Evolutionary conservation across 2,888 invertebrate genomes (phyloP), one percentile per base, ranked within the genome.

Genomic region (Pasiphila rectangulata): DNA sequence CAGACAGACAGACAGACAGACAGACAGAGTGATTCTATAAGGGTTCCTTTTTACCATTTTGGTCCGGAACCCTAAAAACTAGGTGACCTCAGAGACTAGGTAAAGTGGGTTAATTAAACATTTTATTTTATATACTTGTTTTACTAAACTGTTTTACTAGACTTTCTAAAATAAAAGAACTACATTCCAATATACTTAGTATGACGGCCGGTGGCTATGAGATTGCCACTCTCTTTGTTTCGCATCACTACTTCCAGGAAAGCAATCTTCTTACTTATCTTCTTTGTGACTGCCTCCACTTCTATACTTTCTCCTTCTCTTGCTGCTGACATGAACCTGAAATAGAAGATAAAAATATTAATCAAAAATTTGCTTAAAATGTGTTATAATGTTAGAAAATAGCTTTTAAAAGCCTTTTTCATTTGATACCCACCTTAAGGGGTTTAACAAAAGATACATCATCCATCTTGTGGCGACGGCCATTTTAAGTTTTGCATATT

Each of bases 141-240:
- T 4, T 36, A 4, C 23, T 19, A 1, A 12, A 21, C 2, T 20
- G 23, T 36, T 29, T n/a, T n/a, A n/a, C n/a, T n/a, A n/a, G n/a
- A n/a, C n/a, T n/a, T n/a, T n/a, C n/a, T n/a, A n/a, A n/a, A n/a
- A 7, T 20, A 13, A 16, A 24, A 10, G 7, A 41, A 15, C 20
- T 52, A 59, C 25, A 69, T 41, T 36, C 71, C 72, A 46, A 86
- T 71, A 66, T 90, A 96, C 75, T 97, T 97, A 0, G 95, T 96
- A 72, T 98, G 98, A 46, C 92, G 90, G 24, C 96, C 98, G 53
- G 91, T 93, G 2, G 96, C 97, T 37, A 98, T 75, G 1, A 97
- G 61, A 32, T 90, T 87, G 41, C 94, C 94, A 50, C 91, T 93
- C 4, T 89, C 84, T 76, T 96, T 96, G 51, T 94, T 94, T 29